Base-by-base conservation (phyloP, 1,140 invertebrate genomes). In the Polyergus mexicanus region DNA sequence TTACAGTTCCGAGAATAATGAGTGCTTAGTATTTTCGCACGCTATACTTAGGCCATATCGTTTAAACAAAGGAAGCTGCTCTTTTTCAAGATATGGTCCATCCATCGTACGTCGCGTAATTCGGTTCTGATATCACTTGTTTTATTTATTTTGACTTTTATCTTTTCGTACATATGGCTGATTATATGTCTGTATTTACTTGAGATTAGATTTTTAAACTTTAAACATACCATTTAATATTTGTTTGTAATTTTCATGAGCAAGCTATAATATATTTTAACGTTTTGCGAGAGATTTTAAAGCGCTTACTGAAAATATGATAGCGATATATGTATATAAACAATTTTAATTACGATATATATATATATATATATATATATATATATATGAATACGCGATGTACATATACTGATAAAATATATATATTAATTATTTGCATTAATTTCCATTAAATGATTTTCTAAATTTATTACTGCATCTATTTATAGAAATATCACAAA, bases 1-100 rank as follows among this genome's bases (percentile, higher is more conserved):
- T 83, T 62, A 83, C 72, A 63, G 47, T 85, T 75, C 71, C 51
- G 47, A 71, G 63, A 74, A 78, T 86, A 86, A 88, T 88, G 84
- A 77, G 68, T 83, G 86, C 86, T 88, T 80, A 85, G 84, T 60
- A 68, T 63, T 80, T 78, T 85, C 47, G 38, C 71, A 71, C 54
- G 58, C 63, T 77, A 69, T 63, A 72, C n/a, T 85, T 77, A 85
- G 58, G 68, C 47, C 25, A 63, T 58, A 80, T 65, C 68, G 28
- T 28, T 78, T 71, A 65, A 75, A 86, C 58, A 84, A 84, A 86
- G 65, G 85, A 66, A 72, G 41, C 56, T 84, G 63, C 58, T 78
- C 41, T 75, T 16, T 71, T 35, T 41, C 32, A 58, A 35, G 13
- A 68, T 47, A 44, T 11, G 25, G 6, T n/a, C 11, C 11, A n/a